Evolutionary conservation across 2,797 vertebrate species (phyloP).

Genomic region (Manis pentadactyla): DNA sequence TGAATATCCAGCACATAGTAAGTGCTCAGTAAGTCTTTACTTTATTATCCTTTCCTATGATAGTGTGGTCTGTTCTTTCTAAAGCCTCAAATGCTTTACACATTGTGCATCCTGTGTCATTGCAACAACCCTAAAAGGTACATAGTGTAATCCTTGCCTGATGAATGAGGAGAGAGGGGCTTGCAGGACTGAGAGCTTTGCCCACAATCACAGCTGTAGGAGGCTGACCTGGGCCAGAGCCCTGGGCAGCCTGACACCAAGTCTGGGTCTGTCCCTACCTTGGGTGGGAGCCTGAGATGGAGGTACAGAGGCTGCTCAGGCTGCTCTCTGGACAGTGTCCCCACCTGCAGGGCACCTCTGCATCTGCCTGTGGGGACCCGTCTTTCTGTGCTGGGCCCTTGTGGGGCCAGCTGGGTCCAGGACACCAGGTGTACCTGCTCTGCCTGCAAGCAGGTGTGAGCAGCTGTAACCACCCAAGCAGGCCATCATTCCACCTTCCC

Average conservation of each 20-base stretch:
- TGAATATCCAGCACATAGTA: not conserved
- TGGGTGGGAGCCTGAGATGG: no score
- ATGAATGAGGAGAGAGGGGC: not conserved
- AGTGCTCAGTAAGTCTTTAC: not conserved
- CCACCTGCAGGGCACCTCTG: not conserved
- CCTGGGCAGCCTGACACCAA: no score
- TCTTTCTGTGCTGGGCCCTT: not conserved
- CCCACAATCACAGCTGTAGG: not conserved
- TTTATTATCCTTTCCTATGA: not conserved
- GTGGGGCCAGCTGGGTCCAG: not conserved
- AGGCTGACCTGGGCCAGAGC: not conserved
- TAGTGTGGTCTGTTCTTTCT: no score
- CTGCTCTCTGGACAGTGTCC: no score
- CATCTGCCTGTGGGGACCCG: not conserved
- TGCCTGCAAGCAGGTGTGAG: not conserved
- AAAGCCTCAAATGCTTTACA: not conserved
- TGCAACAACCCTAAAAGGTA: not conserved
- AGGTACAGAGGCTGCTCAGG: fast-evolving
- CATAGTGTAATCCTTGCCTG: not conserved
- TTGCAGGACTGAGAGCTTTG: no score
- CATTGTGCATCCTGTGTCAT: not conserved
- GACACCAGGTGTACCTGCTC: not conserved
- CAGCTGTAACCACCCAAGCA: not conserved
- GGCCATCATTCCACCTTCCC: not conserved
- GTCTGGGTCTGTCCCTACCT: not conserved